Percentiles rank a stretch among this genome's conserved stretches.
Evolutionary conservation across 2,113 vertebrate species (phyloP).

Genomic region (Indicator indicator): DNA sequence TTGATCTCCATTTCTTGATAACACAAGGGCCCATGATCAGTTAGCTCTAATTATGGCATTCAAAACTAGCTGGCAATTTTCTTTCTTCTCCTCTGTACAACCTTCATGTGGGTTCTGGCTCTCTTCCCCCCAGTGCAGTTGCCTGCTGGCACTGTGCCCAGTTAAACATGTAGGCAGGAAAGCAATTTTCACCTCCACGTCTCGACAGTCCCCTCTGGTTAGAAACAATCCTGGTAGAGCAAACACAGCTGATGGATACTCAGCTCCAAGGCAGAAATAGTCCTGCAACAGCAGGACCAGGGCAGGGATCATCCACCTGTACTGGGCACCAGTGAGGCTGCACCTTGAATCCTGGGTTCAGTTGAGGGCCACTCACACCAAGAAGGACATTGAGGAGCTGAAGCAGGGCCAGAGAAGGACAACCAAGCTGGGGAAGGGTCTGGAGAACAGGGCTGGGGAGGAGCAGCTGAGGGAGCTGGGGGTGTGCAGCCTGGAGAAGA

Average conservation of each 20-base stretch:
- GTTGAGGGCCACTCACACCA: no score
- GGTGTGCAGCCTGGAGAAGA: no score
- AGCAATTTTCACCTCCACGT: slow-evolving; percentile 8
- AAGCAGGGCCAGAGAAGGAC: no score
- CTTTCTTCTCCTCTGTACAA: not conserved
- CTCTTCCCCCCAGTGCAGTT: not conserved
- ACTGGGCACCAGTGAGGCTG: no score
- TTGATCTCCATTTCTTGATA: not conserved
- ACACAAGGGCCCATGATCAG: not conserved
- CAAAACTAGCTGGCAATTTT: not conserved
- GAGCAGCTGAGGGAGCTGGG: no score
- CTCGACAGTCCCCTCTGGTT: not conserved
- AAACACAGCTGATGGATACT: not conserved
- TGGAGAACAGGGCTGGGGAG: no score
- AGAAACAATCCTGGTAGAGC: not conserved
- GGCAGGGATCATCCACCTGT: no score
- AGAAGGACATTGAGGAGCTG: no score
- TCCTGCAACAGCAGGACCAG: not conserved
- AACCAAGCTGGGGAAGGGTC: no score
- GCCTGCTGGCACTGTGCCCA: not conserved
- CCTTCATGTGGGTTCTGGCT: not conserved
- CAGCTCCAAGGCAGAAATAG: not conserved
- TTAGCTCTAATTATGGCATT: no score
- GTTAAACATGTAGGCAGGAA: not conserved
- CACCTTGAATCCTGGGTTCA: no score